A percentile compares a stretch with the other conserved stretches of the same genome.
Conservation (phyloP, 2,113 vertebrate species). For the Istiophorus platypterus region DNA sequence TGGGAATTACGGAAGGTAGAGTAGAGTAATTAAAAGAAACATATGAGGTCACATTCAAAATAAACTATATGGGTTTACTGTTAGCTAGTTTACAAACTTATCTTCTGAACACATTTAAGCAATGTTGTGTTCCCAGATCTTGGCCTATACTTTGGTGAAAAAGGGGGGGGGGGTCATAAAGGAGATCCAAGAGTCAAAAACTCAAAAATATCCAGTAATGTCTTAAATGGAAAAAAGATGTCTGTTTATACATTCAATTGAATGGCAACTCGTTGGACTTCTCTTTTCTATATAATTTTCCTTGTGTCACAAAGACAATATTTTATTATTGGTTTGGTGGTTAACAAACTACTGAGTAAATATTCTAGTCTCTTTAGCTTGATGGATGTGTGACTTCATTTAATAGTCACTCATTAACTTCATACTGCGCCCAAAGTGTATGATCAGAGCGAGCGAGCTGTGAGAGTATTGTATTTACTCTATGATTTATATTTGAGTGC, state of each 20-base stretch:
- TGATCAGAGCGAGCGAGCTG: constrained; percentile 1
- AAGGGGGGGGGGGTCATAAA: too few species aligned
- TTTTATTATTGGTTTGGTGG: not conserved
- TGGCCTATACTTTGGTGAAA: not conserved
- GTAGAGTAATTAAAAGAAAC: too few species aligned
- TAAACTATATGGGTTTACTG: not conserved
- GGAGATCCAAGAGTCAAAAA: not conserved
- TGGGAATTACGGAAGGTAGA: too few species aligned
- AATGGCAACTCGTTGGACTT: not conserved
- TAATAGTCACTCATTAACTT: constrained; percentile 11
- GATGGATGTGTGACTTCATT: not conserved
- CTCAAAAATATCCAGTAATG: not conserved
- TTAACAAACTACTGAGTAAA: not conserved
- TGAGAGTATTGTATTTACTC: not conserved
- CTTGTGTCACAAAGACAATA: not conserved
- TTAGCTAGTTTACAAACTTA: not conserved
- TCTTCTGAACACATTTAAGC: not conserved
- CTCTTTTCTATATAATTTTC: not conserved
- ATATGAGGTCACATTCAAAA: not conserved
- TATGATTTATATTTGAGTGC: not conserved
- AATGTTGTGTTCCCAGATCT: not conserved
- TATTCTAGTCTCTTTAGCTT: not conserved
- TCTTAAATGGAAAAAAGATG: not conserved
- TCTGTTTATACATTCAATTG: too few species aligned
- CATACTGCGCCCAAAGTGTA: not conserved